Percentiles rank a stretch among this genome's conserved stretches.
Conservation (phyloP, 2,113 vertebrate genomes). For the Tupaia chinensis region DNA sequence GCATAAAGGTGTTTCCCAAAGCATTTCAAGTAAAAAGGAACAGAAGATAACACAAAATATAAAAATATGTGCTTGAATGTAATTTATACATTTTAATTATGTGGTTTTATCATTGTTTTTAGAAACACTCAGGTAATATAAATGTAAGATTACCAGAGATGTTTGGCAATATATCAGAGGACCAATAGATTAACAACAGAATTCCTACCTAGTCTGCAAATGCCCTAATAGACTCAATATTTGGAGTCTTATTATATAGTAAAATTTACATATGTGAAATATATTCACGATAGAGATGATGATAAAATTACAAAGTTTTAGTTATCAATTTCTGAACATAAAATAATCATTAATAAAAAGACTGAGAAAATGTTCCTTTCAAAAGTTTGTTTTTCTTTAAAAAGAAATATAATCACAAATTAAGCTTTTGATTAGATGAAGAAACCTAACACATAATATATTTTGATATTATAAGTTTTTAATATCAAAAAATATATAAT, state of each 20-base stretch:
- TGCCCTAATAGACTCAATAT: neutral
- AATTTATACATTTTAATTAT: slow-evolving; percentile 3
- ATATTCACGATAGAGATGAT: neutral
- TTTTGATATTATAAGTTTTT: neutral
- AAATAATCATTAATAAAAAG: neutral
- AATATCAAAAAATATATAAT: neutral
- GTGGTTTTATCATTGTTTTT: neutral
- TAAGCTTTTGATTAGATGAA: neutral
- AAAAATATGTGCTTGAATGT: neutral
- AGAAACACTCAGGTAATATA: neutral
- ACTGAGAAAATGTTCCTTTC: neutral
- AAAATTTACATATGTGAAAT: neutral
- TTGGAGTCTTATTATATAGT: neutral
- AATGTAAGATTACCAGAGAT: slow-evolving; percentile 20
- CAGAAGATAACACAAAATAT: neutral
- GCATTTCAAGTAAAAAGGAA: neutral
- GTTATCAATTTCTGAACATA: neutral
- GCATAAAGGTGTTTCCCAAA: neutral
- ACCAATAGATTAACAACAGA: neutral
- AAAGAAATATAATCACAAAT: neutral
- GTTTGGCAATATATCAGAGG: neutral
- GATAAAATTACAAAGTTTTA: slow-evolving; percentile 16
- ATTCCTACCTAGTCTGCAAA: neutral
- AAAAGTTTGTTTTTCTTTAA: neutral
- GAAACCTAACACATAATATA: neutral